Conservation (phyloP, 2,888 invertebrate species). For the Ischnus inquisitorius region DNA sequence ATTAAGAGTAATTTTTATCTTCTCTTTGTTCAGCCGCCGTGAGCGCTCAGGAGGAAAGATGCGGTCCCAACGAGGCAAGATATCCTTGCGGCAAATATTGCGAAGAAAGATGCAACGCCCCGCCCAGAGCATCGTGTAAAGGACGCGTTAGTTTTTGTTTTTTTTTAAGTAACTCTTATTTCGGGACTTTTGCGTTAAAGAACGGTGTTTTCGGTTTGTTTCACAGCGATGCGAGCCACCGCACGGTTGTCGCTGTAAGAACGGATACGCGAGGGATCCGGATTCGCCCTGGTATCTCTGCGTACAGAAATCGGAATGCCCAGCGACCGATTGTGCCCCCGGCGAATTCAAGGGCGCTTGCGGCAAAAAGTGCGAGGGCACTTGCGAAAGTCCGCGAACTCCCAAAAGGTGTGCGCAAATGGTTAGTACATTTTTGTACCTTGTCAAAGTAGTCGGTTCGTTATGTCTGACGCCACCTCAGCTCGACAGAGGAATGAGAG, state of each 20-base stretch:
- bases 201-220: not conserved
- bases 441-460: no score
- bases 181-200: not conserved
- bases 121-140: not conserved
- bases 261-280: conserved; percentile 37
- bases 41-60: not conserved
- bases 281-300: conserved; percentile 1
- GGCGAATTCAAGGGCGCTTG: conserved; percentile 35
- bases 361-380: conserved; percentile 51
- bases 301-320: conserved; percentile 12
- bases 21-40: conserved; percentile 11
- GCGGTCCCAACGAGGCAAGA: conserved; percentile 40
- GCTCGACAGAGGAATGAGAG: no score
- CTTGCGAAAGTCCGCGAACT: not conserved
- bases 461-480: no score
- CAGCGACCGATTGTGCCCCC: conserved; percentile 14
- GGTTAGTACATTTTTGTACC: conserved; percentile 32
- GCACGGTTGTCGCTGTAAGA: conserved; percentile 49
- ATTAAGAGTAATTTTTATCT: not conserved
- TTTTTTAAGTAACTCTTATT: not conserved
- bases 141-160: conserved; percentile 32
- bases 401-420: conserved; percentile 22
- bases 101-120: conserved; percentile 56
- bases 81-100: conserved; percentile 37
- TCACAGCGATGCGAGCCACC: conserved; percentile 16